Evolutionary conservation across 2,888 invertebrate genomes (phyloP), one percentile per base, ranked within the genome.

Genomic region (Acronicta leporina): DNA sequence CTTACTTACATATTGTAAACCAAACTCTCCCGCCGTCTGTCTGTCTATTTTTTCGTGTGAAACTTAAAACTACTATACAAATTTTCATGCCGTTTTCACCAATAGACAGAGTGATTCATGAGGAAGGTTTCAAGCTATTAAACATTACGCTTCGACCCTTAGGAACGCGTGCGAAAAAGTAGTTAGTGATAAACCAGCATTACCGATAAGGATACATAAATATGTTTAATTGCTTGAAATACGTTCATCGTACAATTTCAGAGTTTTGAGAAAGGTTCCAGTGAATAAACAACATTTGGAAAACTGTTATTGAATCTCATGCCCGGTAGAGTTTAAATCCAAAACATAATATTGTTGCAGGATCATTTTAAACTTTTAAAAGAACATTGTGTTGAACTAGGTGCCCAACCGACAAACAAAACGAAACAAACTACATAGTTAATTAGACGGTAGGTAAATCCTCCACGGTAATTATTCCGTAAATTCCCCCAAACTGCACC

Each of bases 401-500:
- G 9, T 46, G 51, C 33, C 30, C 35, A 48, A 15, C 13, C 16
- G 40, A 42, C 45, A 59, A 59, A 56, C 53, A 60, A 67, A 59
- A 64, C 14, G 46, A 50, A 44, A 57, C 59, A 45, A 77, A 68
- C 63, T n/a, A n/a, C n/a, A n/a, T 56, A 59, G 56, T 61, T 73
- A 68, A 73, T 73, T 56, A 61, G 30, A 38, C 15, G 33, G 47
- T 30, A 49, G 41, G 56, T 66, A 66, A 66, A 70, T 61, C 57
- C 45, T 46, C 42, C 30, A 10, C 38, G 54, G 53, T 66, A 48
- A 62, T 75, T 70, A 74, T 74, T 66, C 42, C 46, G 57, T 59
- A 61, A 68, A 60, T 35, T 51, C 51, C 43, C 40, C 15, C 45
- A 66, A 59, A 73, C 60, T 60, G 60, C 57, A 71, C 59, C 59